Percentiles rank a stretch among this genome's conserved stretches.
These are phyloP conservation scores for Benitochromis conjunctus DNA, from an alignment of 2,113 vertebrate species.

Conservation along the genomic window DNA sequence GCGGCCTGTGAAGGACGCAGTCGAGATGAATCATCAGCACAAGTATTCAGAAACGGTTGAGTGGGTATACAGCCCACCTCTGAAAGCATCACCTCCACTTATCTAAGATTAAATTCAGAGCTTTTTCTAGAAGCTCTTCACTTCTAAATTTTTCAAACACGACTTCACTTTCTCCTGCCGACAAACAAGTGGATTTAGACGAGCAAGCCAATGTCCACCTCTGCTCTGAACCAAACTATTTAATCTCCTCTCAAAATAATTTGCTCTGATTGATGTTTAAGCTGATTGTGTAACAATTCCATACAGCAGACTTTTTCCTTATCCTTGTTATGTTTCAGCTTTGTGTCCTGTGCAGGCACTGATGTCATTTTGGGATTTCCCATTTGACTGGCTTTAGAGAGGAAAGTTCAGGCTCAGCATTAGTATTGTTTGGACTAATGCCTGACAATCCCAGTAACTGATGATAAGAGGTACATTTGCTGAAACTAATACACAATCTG, in stretches of 20 bases:
- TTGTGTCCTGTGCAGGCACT: not conserved
- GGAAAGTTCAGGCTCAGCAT: conserved; percentile 19
- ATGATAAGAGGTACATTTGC: conserved; percentile 1
- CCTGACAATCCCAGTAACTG: not conserved
- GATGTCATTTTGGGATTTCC: conserved; percentile 34
- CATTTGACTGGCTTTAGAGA: not conserved
- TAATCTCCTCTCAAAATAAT: conserved; percentile 58
- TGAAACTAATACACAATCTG: not conserved
- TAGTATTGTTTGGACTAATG: conserved; percentile 27
- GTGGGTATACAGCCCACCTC: not conserved
- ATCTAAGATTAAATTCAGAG: not conserved
- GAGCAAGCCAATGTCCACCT: not conserved
- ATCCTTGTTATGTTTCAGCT: conserved; percentile 12
- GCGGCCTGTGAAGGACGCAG: conserved; percentile 69
- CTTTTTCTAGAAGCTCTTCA: not conserved
- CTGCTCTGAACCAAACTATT: not conserved
- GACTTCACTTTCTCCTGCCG: not conserved
- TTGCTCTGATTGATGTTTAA: conserved; percentile 56
- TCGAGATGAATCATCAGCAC: not conserved
- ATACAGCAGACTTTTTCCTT: conserved; percentile 18
- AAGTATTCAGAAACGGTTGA: not conserved
- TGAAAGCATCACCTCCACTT: not conserved
- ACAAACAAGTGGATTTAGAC: conserved; percentile 6
- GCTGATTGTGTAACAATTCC: conserved; percentile 47
- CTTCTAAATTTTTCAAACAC: not conserved